phyloP scores from a whole-genome alignment of 2,797 vertebrate species.

The Cichlasoma orientale region DNA sequence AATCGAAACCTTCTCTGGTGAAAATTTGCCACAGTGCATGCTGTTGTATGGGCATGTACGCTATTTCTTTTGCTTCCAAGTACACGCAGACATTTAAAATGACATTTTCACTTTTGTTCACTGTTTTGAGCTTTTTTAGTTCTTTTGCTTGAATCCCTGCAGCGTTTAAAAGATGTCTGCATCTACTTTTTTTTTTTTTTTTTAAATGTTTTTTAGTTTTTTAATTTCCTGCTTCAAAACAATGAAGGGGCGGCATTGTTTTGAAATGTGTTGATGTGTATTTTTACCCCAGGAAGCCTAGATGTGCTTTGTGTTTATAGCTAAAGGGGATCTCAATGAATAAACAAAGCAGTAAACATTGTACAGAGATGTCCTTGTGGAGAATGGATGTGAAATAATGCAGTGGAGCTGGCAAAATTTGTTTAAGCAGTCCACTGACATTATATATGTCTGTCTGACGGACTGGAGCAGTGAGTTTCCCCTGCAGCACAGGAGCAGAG shows the following conservation, averaged over 20 bases:
- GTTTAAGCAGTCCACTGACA: slow-evolving; percentile 26
- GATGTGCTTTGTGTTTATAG: neutral
- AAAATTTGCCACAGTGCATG: neutral
- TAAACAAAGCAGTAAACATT: slow-evolving; percentile 15
- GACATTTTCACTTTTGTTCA: neutral
- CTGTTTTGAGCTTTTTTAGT: slow-evolving; percentile 9
- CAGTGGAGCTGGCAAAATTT: slow-evolving; percentile 26
- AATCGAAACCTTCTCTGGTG: neutral
- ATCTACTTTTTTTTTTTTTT: slow-evolving; percentile 30
- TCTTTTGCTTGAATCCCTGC: slow-evolving; percentile 14
- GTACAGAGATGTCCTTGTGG: neutral
- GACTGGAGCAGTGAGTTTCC: slow-evolving; percentile 22
- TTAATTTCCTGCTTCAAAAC: slow-evolving; percentile 1
- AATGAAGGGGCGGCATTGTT: neutral
- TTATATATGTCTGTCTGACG: slow-evolving; percentile 15
- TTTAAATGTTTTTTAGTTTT: neutral
- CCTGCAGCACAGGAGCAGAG: slow-evolving; percentile 35
- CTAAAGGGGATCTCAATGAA: neutral
- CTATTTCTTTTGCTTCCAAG: neutral
- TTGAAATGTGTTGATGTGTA: neutral
- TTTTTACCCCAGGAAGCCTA: neutral
- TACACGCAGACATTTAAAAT: neutral
- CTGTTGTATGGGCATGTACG: neutral
- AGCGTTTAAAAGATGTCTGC: slow-evolving; percentile 3
- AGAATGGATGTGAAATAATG: slow-evolving; percentile 19